Percentiles rank a stretch among this genome's conserved stretches.
phyloP scores from a whole-genome alignment of 2,113 vertebrate species.

The Limnothrissa miodon region DNA sequence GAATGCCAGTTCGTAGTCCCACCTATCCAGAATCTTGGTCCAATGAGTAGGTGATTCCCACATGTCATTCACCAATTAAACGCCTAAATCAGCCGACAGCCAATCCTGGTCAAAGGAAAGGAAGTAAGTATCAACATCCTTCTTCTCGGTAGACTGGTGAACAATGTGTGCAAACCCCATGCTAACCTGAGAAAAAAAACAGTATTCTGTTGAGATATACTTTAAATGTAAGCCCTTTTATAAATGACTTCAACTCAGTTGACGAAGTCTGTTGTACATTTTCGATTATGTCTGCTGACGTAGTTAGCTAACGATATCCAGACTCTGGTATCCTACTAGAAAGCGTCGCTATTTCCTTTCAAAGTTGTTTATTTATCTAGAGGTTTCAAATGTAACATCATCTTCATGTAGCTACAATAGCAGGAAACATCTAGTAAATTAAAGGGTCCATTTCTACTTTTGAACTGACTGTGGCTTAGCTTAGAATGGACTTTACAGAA shows the following conservation, averaged over 20 bases:
- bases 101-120: neutral
- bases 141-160: neutral
- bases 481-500: slow-evolving; percentile 86
- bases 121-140: neutral
- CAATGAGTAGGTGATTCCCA: neutral
- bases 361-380: too few species aligned
- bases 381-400: too few species aligned
- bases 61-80: neutral
- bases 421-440: neutral
- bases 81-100: neutral
- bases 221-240: neutral
- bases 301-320: neutral
- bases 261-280: neutral
- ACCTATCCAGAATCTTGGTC: too few species aligned
- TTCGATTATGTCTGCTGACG: neutral
- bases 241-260: neutral
- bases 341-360: too few species aligned
- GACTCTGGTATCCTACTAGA: neutral
- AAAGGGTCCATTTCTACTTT: neutral
- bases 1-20: neutral
- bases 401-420: neutral
- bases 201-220: neutral
- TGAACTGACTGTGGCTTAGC: neutral
- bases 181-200: neutral
- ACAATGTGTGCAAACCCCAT: neutral